These are phyloP conservation scores for Cotesia congregata DNA, from an alignment of 2,888 invertebrate species.

Conservation along the genomic window DNA sequence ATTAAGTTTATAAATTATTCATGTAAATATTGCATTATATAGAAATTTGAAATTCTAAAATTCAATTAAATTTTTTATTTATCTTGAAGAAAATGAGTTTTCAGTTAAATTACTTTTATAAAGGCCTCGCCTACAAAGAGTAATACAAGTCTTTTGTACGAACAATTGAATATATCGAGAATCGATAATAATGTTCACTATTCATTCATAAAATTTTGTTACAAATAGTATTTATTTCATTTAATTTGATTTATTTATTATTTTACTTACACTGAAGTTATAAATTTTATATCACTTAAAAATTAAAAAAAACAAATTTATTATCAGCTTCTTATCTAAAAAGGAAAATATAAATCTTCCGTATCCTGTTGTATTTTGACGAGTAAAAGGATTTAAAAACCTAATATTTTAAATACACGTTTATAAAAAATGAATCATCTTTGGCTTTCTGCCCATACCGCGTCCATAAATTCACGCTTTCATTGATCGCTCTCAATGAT, in stretches of 20 bases:
- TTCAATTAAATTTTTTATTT: neutral
- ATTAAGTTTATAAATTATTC: neutral
- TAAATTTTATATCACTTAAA: neutral
- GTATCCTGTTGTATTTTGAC: neutral
- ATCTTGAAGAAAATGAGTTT: neutral
- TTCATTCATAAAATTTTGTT: conserved; percentile 11
- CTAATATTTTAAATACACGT: neutral
- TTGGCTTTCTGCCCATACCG: conserved; percentile 3
- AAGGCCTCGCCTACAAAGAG: neutral
- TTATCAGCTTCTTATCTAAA: neutral
- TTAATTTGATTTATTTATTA: neutral
- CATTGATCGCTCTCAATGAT: conserved; percentile 21
- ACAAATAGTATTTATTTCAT: neutral
- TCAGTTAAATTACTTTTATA: neutral
- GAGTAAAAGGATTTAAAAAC: neutral
- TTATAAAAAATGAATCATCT: conserved; percentile 27
- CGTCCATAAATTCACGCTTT: conserved; percentile 14
- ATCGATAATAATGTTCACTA: conserved; percentile 10
- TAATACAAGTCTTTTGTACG: neutral
- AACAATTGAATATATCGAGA: conserved; percentile 20
- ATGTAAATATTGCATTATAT: neutral
- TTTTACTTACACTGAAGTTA: neutral
- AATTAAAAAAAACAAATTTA: neutral
- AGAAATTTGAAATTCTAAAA: neutral
- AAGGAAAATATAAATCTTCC: neutral